phyloP scores from a whole-genome alignment of 2,113 vertebrate genomes.

The Neogale vison region DNA sequence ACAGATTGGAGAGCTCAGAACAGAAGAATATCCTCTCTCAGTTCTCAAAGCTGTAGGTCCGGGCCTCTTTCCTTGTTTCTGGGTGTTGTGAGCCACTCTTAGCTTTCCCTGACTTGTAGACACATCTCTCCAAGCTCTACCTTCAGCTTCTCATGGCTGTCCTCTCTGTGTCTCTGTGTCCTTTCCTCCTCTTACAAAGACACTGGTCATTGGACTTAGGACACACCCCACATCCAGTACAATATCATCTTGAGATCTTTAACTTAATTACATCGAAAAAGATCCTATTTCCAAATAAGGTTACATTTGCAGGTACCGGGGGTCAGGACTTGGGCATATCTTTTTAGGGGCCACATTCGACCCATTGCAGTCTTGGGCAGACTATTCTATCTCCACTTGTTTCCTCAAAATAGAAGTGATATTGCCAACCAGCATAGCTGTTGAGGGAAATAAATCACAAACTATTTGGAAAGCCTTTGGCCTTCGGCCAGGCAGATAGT shows the following conservation, averaged over 20 bases:
- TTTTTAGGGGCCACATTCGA: background rate
- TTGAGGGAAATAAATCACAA: background rate
- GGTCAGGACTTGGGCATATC: background rate
- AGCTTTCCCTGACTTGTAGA: fast-evolving
- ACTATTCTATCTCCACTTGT: background rate
- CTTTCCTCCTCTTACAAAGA: background rate
- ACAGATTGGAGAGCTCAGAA: background rate
- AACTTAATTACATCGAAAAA: background rate
- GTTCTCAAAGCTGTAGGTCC: background rate
- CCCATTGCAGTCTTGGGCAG: background rate
- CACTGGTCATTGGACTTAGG: background rate
- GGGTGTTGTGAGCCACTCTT: fast-evolving
- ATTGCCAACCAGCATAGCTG: background rate
- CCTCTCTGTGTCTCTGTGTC: background rate
- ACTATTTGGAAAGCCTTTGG: background rate
- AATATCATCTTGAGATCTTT: background rate
- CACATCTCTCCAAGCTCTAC: background rate
- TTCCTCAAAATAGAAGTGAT: background rate
- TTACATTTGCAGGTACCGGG: background rate
- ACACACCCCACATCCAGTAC: background rate
- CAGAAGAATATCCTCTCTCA: background rate
- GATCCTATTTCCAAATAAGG: background rate
- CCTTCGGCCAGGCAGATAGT: background rate
- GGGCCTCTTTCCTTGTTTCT: background rate
- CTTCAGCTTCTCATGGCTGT: fast-evolving